Evolutionary conservation across 2,113 vertebrate species (phyloP).

Genomic region (Tachysurus vachellii): DNA sequence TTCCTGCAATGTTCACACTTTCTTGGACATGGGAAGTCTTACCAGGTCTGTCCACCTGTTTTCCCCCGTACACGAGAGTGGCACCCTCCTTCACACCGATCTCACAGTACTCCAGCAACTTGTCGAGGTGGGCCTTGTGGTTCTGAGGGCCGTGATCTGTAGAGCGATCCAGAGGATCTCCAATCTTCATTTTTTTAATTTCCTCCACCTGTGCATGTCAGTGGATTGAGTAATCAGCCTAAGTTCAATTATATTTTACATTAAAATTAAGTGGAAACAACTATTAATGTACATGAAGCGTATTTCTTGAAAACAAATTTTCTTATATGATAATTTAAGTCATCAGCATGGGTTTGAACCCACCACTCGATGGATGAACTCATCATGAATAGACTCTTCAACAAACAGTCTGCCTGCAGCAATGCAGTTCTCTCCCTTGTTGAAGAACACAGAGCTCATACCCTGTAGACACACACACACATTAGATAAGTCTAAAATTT

Average conservation of each 20-base stretch:
- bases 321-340: not conserved
- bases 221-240: not conserved
- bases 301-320: not conserved
- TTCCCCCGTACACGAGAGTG: constrained; percentile 77
- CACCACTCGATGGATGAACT: constrained; percentile 83
- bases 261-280: not conserved
- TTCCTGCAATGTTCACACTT: not conserved
- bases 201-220: constrained; percentile 65
- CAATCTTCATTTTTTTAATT: constrained; percentile 84
- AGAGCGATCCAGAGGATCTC: constrained; percentile 82
- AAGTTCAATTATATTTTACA: no score
- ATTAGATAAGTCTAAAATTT: constrained; percentile 47
- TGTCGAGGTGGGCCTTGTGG: constrained; percentile 82
- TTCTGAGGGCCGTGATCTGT: constrained; percentile 89
- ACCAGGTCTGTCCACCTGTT: constrained; percentile 80
- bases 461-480: constrained; percentile 66
- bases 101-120: constrained; percentile 80
- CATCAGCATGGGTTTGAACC: not conserved
- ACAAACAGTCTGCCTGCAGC: constrained; percentile 84
- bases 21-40: constrained; percentile 51
- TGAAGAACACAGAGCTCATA: constrained; percentile 88
- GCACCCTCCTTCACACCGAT: constrained; percentile 78
- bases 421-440: constrained; percentile 91
- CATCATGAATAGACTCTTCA: constrained; percentile 81
- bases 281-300: not conserved